Conservation (phyloP, 2,888 invertebrate species). For the Andrena trimmerana region DNA sequence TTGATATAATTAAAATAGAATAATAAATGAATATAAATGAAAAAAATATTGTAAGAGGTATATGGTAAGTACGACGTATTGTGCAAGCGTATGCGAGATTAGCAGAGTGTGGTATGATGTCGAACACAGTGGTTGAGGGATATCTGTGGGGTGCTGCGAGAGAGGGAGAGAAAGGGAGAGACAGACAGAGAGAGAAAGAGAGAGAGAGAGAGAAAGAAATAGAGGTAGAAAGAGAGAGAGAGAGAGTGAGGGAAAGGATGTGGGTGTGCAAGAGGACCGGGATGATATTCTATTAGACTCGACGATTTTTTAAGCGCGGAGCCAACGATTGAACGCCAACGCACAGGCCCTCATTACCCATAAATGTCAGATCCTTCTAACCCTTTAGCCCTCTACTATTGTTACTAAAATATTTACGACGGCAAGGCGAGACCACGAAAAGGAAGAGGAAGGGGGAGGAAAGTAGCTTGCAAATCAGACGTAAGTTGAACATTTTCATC, state of each 20-base stretch:
- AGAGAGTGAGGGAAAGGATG: constrained; percentile 44
- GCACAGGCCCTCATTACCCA: constrained; percentile 66
- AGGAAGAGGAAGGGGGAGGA: constrained; percentile 1
- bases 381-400: constrained; percentile 51
- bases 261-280: constrained; percentile 51
- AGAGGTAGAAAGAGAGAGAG: constrained; percentile 15
- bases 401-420: constrained; percentile 18
- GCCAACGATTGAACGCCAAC: constrained; percentile 71
- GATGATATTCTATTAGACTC: constrained; percentile 54
- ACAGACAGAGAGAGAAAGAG: constrained; percentile 38
- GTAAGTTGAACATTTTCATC: constrained; percentile 15
- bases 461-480: constrained; percentile 45
- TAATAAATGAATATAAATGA: constrained; percentile 83
- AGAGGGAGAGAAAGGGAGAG: constrained; percentile 25
- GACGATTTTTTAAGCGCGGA: constrained; percentile 68
- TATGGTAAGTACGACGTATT: constrained; percentile 83
- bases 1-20: constrained; percentile 85
- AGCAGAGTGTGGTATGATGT: constrained; percentile 36
- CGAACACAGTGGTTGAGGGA: constrained; percentile 19
- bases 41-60: constrained; percentile 82
- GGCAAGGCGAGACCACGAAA: constrained; percentile 5
- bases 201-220: background rate
- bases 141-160: constrained; percentile 28
- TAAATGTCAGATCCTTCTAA: constrained; percentile 38
- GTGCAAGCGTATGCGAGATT: constrained; percentile 78